Conservation (phyloP, 1,140 invertebrate species). For the Macrocentrus cingulum region DNA sequence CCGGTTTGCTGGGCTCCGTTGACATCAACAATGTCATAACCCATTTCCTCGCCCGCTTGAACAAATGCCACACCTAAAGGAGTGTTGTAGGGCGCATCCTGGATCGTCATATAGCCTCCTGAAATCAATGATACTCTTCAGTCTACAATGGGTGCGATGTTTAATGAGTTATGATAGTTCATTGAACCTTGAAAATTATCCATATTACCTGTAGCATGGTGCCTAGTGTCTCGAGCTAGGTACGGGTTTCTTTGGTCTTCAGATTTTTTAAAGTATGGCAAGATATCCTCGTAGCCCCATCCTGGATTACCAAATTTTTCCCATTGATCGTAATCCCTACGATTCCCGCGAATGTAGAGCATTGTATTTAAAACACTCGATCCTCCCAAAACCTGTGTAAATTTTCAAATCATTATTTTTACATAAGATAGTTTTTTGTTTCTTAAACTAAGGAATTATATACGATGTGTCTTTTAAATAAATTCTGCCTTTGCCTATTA, state of each 20-base stretch:
- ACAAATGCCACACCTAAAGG: constrained; percentile 79
- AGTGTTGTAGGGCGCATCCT: constrained; percentile 79
- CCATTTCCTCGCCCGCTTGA: constrained; percentile 88
- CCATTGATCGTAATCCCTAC: constrained; percentile 89
- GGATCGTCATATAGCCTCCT: constrained; percentile 80
- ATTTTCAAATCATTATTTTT: no score
- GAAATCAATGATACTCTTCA: constrained; percentile 27
- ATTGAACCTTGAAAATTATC: neutral
- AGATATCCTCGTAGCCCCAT: constrained; percentile 85
- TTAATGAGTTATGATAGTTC: neutral
- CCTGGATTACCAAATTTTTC: constrained; percentile 81
- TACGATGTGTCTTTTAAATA: neutral
- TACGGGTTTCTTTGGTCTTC: constrained; percentile 83
- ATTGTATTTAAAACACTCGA: constrained; percentile 85
- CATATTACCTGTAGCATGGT: constrained; percentile 69
- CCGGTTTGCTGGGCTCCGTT: constrained; percentile 82
- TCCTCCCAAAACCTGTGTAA: constrained; percentile 72
- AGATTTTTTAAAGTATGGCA: constrained; percentile 87
- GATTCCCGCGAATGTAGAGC: constrained; percentile 91
- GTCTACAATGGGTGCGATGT: no score
- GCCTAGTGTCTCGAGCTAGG: constrained; percentile 68
- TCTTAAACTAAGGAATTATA: neutral
- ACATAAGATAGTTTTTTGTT: no score
- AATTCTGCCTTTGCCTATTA: no score
- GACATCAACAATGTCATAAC: constrained; percentile 77